These are phyloP conservation scores for Tholera decimalis DNA, from an alignment of 2,888 invertebrate genomes.

Conservation along the genomic window DNA sequence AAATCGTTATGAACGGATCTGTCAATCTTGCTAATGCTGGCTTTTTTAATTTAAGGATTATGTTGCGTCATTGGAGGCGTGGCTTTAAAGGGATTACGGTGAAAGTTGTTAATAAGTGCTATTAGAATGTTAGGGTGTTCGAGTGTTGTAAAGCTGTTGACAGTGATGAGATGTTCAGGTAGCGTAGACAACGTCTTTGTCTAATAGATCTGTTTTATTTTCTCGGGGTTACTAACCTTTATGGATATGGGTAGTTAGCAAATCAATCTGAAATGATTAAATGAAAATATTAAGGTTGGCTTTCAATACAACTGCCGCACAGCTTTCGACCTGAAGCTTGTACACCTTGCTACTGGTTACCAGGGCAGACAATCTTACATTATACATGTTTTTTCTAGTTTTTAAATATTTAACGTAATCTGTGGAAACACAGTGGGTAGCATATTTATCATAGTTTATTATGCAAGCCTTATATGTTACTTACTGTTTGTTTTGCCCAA, in stretches of 20 bases:
- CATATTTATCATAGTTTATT: too few species aligned
- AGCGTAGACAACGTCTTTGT: neutral
- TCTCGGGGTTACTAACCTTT: neutral
- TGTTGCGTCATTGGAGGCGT: conserved; percentile 62
- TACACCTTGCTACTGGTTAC: too few species aligned
- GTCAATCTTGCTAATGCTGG: conserved; percentile 74
- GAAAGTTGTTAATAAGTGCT: conserved; percentile 71
- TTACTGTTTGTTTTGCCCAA: too few species aligned
- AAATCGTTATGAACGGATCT: conserved; percentile 71
- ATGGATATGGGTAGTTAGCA: neutral
- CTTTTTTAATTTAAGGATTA: conserved; percentile 70
- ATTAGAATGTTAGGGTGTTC: conserved; percentile 50
- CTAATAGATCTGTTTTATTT: neutral
- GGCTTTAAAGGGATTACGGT: conserved; percentile 74
- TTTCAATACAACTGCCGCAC: too few species aligned
- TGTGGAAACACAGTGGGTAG: too few species aligned
- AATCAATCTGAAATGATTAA: neutral
- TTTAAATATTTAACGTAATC: too few species aligned
- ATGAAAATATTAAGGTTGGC: too few species aligned
- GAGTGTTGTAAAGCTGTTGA: conserved; percentile 35
- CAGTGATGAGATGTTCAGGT: conserved; percentile 33
- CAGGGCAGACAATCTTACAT: too few species aligned
- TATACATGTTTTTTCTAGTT: too few species aligned
- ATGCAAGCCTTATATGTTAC: too few species aligned
- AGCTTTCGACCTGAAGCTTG: too few species aligned